Evolutionary conservation across 2,888 invertebrate species (phyloP).

Genomic region (Tipula confusa): DNA sequence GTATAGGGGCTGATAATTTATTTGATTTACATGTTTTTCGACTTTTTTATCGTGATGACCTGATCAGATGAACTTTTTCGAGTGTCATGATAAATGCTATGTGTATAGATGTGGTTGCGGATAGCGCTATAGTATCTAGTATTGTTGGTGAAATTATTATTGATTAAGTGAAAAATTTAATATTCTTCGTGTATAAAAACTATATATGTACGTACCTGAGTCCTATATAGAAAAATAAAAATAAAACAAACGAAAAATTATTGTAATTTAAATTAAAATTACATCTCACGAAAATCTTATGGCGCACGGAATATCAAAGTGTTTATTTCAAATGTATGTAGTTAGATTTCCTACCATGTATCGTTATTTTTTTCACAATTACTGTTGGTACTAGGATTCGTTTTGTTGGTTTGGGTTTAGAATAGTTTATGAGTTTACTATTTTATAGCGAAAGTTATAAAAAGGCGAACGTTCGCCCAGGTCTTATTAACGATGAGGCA

Average conservation of each 20-base stretch:
- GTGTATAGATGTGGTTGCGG: no score
- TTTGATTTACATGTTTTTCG: not conserved
- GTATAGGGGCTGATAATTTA: not conserved
- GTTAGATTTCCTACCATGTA: not conserved
- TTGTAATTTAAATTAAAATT: conserved; percentile 6
- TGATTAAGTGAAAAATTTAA: not conserved
- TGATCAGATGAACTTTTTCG: not conserved
- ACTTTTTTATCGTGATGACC: not conserved
- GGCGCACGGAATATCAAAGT: not conserved
- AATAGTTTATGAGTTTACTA: no score
- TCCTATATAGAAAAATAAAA: not conserved
- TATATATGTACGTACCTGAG: no score
- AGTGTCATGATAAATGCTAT: no score
- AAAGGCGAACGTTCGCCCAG: no score
- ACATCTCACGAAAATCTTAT: conserved; percentile 20
- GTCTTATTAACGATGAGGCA: no score
- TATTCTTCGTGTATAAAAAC: not conserved
- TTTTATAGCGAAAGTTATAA: no score
- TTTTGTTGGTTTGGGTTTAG: no score
- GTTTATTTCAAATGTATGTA: not conserved
- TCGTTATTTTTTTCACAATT: not conserved
- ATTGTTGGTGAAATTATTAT: not conserved
- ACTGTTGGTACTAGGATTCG: not conserved
- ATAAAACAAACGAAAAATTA: not conserved
- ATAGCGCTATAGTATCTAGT: not conserved